Evolutionary conservation across 2,888 invertebrate species (phyloP), one percentile per base, ranked within the genome.

Genomic region (Eupelmus urozonus): DNA sequence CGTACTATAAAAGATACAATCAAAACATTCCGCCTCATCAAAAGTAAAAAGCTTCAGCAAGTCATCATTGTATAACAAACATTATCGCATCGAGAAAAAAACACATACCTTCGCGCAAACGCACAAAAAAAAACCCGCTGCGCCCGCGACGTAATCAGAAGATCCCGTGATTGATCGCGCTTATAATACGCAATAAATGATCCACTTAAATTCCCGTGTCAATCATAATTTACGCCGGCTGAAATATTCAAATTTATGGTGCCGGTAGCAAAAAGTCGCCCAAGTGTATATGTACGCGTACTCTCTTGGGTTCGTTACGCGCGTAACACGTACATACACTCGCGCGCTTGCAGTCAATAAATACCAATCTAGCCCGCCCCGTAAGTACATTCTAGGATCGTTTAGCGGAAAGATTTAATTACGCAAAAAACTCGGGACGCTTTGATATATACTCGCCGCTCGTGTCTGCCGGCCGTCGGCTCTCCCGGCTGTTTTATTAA

Each of bases 191-290:
- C 13, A 2, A 62, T 27, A n/a, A 49, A 65, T 49, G 45, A 63
- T 62, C 63, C 27, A 49, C 45, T 27, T n/a, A 45, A 27, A 49
- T 27, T 63, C 63, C 20, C n/a, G 2, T 4, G 65, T 65, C 65
- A 25, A 65, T 65, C n/a, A 23, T 25, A 23, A 49, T 49, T 51
- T 51, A 51, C 7, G 45, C n/a, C 65, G 51, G 29, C 34, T 20
- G 34, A 67, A 53, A 53, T 53, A 51, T 53, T 53, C 53, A 34
- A 67, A 67, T 67, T 67, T 53, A 67, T 53, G 34, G 53, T 45
- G 27, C 29, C 20, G 7, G 5, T 2, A 0, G 25, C 25, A 7
- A 40, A 23, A 49, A 34, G 34, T 34, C 9, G 9, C 34, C 18
- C n/a, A n/a, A n/a, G n/a, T n/a, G 49, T 34, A 34, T 34, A 65